Conservation (phyloP, 1,140 invertebrate species). For the Temnothorax nylanderi region DNA sequence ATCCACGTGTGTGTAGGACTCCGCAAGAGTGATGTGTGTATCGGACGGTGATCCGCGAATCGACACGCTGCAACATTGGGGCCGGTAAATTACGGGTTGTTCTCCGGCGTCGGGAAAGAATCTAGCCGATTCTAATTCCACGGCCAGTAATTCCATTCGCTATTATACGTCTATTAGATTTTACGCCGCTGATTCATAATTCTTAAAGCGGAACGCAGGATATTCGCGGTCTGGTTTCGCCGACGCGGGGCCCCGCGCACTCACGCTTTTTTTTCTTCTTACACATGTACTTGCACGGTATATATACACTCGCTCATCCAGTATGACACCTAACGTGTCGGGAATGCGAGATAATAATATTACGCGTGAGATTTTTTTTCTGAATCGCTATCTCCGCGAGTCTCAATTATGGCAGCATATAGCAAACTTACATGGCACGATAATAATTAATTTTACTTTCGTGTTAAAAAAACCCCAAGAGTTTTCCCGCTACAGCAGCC, state of each 20-base stretch:
- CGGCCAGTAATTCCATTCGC: constrained; percentile 21
- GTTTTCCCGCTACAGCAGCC: not conserved
- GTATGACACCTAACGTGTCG: not conserved
- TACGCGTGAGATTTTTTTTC: constrained; percentile 30
- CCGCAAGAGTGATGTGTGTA: not conserved
- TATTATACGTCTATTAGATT: constrained; percentile 26
- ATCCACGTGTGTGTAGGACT: not conserved
- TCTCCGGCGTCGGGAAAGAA: not conserved
- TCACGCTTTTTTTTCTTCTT: constrained; percentile 2
- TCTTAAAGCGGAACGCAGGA: constrained; percentile 13
- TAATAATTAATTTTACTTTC: constrained; percentile 27
- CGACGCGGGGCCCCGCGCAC: not conserved
- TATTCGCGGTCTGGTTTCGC: constrained; percentile 39
- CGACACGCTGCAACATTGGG: constrained; percentile 14
- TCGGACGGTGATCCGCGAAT: constrained; percentile 5
- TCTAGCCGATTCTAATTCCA: not conserved
- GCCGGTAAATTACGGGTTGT: constrained; percentile 4
- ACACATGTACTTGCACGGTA: not conserved
- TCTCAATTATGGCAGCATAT: constrained; percentile 9
- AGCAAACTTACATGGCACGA: not conserved
- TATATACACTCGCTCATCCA: not conserved
- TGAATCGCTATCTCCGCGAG: not conserved
- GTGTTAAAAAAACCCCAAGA: not conserved
- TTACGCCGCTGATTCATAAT: constrained; percentile 41
- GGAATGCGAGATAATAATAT: constrained; percentile 36